These are phyloP conservation scores for Sisyra terminalis DNA, from an alignment of 2,888 invertebrate species.

Conservation along the genomic window DNA sequence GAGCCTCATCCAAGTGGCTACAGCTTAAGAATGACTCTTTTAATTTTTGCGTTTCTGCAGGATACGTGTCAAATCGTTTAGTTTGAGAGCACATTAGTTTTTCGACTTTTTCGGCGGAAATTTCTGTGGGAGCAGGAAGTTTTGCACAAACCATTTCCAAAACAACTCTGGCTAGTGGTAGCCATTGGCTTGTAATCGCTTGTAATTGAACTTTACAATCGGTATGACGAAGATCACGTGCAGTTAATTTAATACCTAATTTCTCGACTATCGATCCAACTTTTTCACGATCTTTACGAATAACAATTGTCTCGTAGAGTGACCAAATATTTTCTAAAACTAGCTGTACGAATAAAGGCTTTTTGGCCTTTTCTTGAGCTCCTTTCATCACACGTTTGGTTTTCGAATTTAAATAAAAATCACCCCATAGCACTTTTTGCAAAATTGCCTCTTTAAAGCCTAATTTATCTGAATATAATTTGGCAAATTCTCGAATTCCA, in stretches of 20 bases:
- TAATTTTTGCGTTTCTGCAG: slow-evolving; percentile 48
- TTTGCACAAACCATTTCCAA: slow-evolving; percentile 63
- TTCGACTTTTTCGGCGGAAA: slow-evolving; percentile 62
- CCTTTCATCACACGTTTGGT: slow-evolving; percentile 70
- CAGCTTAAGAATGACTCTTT: slow-evolving; percentile 54
- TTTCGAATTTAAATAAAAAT: slow-evolving; percentile 76
- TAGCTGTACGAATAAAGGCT: slow-evolving; percentile 83
- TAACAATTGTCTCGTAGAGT: slow-evolving; percentile 67
- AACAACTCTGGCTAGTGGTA: slow-evolving; percentile 70
- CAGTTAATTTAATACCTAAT: slow-evolving; percentile 56
- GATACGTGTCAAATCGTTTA: slow-evolving; percentile 47
- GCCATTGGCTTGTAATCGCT: slow-evolving; percentile 75
- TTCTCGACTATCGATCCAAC: slow-evolving; percentile 52
- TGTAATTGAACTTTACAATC: slow-evolving; percentile 66
- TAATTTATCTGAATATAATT: slow-evolving; percentile 54
- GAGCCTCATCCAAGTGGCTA: slow-evolving; percentile 41
- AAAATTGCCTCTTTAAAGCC: slow-evolving; percentile 49
- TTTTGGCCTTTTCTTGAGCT: slow-evolving; percentile 83
- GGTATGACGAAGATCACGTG: slow-evolving; percentile 60
- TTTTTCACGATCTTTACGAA: slow-evolving; percentile 61
- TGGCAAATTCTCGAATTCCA: slow-evolving; percentile 65
- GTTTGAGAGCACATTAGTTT: slow-evolving; percentile 63
- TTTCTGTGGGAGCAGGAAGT: slow-evolving; percentile 66
- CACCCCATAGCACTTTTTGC: slow-evolving; percentile 81
- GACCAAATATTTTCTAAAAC: slow-evolving; percentile 84